Evolutionary conservation across 2,888 invertebrate species (phyloP), one percentile per base, ranked within the genome.

Genomic region (Thalpophila matura): DNA sequence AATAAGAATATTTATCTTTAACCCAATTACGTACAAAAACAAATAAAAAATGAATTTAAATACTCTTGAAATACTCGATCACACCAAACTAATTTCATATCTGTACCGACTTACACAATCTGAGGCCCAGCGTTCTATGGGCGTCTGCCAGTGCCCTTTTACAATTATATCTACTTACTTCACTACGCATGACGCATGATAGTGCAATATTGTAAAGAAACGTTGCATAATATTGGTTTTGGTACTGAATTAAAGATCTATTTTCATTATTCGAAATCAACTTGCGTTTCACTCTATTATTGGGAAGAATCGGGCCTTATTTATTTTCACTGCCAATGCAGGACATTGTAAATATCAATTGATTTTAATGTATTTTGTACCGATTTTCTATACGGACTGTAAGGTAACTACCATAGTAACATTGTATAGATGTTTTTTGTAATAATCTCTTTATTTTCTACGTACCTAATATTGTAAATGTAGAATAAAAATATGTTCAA

Each of bases 361-460:
- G 31, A 20, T 61, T 54, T 50, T 65, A 47, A 51, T 59, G n/a
- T n/a, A 55, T 66, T 68, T 67, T 62, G n/a, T 58, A 59, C 29
- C 29, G 3, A 56, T 60, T 58, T 53, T 46, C 16, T 56, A 6
- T 54, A 61, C 35, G 58, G 31, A 67, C 57, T 61, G 54, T 72
- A 46, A 66, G 20, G 35, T 57, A 67, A 54, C 49, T 56, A 62
- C 65, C 58, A 57, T 67, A 63, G n/a, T 53, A 80, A 85, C 73
- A 80, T 80, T 88, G 78, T 86, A 82, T 80, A 86, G 80, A 82
- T 76, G 63, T 83, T 84, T n/a, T 77, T 82, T 77, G 56, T 79
- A 80, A 74, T 72, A 67, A 77, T 43, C 43, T 63, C 69, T 71
- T 60, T 79, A 75, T 69, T 84, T 84, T 79, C 64, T 77, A 77